Evolutionary conservation across 2,113 vertebrate genomes (phyloP).

Genomic region (Conger conger): DNA sequence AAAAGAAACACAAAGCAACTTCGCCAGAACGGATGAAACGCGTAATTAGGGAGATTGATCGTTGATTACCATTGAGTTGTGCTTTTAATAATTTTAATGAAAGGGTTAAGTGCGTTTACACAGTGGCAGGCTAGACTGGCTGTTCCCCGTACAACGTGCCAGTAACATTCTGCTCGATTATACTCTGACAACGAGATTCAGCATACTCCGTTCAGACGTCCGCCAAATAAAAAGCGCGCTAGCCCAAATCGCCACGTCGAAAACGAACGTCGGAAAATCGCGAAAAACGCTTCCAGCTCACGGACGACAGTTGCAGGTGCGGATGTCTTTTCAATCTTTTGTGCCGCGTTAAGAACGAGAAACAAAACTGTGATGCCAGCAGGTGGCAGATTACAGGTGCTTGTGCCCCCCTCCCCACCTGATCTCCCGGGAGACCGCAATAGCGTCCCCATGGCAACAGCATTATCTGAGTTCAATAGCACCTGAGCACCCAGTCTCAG

Average conservation of each 20-base stretch:
- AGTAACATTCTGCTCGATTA: not conserved
- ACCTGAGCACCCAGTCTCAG: not conserved
- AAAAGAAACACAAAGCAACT: not conserved
- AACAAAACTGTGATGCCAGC: not conserved
- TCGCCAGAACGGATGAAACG: not conserved
- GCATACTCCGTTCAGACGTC: not conserved
- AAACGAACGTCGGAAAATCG: not conserved
- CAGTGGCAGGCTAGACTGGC: not conserved
- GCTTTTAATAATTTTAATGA: constrained; percentile 4
- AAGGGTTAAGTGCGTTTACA: not conserved
- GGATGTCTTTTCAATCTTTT: not conserved
- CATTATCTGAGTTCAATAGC: not conserved
- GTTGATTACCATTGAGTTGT: no score
- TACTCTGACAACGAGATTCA: not conserved
- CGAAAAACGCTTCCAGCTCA: no score
- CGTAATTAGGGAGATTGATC: not conserved
- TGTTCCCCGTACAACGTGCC: not conserved
- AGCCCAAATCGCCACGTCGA: not conserved
- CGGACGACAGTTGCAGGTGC: not conserved
- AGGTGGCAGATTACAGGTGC: not conserved
- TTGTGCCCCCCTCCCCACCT: not conserved
- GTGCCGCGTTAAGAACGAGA: not conserved
- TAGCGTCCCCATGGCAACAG: not conserved
- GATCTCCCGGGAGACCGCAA: not conserved
- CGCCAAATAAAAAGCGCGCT: not conserved